Conservation (phyloP, 1,140 invertebrate species). For the Halictus rubicundus region DNA sequence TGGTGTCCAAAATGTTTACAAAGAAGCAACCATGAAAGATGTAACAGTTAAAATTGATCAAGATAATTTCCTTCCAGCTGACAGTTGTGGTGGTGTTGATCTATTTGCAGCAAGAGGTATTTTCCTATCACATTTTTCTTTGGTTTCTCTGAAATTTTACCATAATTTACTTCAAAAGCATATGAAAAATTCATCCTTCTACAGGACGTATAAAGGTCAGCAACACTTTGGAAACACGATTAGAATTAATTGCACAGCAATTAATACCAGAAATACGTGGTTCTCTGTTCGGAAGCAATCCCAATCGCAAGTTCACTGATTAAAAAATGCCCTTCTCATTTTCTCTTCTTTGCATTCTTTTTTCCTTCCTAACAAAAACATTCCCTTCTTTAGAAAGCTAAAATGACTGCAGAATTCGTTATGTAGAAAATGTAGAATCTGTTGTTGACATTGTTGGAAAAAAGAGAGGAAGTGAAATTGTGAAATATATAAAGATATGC, state of each 20-base stretch:
- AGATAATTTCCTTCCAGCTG: conserved; percentile 87
- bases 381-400: conserved; percentile 33
- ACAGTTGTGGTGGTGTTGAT: conserved; percentile 96
- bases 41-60: conserved; percentile 86
- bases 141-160: conserved; percentile 10
- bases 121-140: conserved; percentile 64
- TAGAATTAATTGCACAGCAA: conserved; percentile 96
- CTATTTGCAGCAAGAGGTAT: conserved; percentile 90
- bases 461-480: conserved; percentile 37
- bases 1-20: conserved; percentile 85
- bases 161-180: neutral
- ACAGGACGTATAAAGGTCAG: conserved; percentile 88
- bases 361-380: conserved; percentile 31
- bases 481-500: conserved; percentile 42
- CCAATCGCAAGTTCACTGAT: conserved; percentile 98
- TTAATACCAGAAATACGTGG: conserved; percentile 96
- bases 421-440: conserved; percentile 38
- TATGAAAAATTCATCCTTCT: conserved; percentile 5
- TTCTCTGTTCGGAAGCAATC: conserved; percentile 96
- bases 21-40: conserved; percentile 86
- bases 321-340: conserved; percentile 81
- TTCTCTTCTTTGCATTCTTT: conserved; percentile 32
- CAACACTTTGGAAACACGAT: conserved; percentile 96
- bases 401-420: conserved; percentile 26
- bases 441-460: conserved; percentile 32